Evolutionary conservation across 1,140 invertebrate species (phyloP).

Genomic region (Pachypsylla venusta): DNA sequence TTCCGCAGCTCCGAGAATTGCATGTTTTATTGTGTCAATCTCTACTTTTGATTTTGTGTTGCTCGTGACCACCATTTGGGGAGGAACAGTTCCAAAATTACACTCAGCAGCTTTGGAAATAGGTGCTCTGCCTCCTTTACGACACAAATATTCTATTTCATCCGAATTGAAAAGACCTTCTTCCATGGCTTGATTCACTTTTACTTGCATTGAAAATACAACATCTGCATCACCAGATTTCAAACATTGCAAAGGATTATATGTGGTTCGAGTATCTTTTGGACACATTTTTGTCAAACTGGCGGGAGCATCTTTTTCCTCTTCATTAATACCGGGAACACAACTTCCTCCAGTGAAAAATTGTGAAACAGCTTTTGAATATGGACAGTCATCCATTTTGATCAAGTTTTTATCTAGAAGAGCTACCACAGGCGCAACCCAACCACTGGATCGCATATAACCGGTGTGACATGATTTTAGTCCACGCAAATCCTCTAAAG

Average conservation of each 20-base stretch:
- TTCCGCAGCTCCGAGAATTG: slow-evolving; percentile 21
- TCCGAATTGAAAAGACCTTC: slow-evolving; percentile 31
- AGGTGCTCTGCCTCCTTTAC: slow-evolving; percentile 32
- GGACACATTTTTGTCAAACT: neutral
- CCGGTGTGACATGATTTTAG: slow-evolving; percentile 39
- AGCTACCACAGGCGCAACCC: slow-evolving; percentile 35
- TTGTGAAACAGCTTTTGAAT: slow-evolving; percentile 31
- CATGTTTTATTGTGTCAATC: slow-evolving; percentile 24
- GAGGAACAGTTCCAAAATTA: slow-evolving; percentile 37
- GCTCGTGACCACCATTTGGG: slow-evolving; percentile 26
- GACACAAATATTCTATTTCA: slow-evolving; percentile 44
- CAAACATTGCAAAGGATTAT: slow-evolving; percentile 37
- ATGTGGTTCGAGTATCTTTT: neutral
- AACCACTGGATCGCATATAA: slow-evolving; percentile 31
- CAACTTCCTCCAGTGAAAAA: slow-evolving; percentile 35
- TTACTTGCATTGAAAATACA: slow-evolving; percentile 42
- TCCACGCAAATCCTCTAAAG: slow-evolving; percentile 33
- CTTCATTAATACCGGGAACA: slow-evolving; percentile 15
- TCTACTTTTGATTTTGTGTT: slow-evolving; percentile 17
- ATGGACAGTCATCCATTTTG: slow-evolving; percentile 30
- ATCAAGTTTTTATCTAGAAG: slow-evolving; percentile 35
- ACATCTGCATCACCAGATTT: slow-evolving; percentile 44
- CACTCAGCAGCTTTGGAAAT: slow-evolving; percentile 35
- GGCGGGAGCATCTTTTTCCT: neutral
- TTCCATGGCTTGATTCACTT: slow-evolving; percentile 39